A percentile compares a stretch with the other conserved stretches of the same genome.
Evolutionary conservation across 2,888 invertebrate genomes (phyloP).

Genomic region (Aspidiotus rigidus): DNA sequence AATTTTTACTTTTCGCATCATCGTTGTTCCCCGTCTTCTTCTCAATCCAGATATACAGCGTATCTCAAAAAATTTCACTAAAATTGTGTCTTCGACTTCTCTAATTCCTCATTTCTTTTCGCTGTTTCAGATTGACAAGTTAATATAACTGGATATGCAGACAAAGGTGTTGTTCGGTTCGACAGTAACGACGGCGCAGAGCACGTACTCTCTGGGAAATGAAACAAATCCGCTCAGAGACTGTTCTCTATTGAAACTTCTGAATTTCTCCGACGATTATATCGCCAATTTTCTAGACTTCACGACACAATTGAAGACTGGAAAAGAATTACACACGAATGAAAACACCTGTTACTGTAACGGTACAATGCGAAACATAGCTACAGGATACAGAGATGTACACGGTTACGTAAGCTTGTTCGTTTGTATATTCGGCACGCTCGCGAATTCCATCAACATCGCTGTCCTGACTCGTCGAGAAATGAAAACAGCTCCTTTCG

Average conservation of each 20-base stretch:
- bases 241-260: not conserved
- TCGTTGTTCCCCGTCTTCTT: too few relatives aligned
- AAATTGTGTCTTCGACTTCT: too few relatives aligned
- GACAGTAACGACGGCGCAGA: too few relatives aligned
- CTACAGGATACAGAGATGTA: conserved; percentile 54
- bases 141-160: too few relatives aligned
- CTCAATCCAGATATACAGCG: too few relatives aligned
- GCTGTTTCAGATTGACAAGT: too few relatives aligned
- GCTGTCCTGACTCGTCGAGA: conserved; percentile 74
- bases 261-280: not conserved
- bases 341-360: conserved; percentile 34
- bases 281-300: not conserved
- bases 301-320: not conserved
- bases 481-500: conserved; percentile 73
- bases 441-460: conserved; percentile 78
- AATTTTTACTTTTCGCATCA: too few relatives aligned
- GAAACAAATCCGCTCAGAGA: not conserved
- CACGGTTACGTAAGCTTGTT: conserved; percentile 76
- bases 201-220: too few relatives aligned
- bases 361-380: conserved; percentile 48
- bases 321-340: not conserved
- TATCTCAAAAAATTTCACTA: too few relatives aligned
- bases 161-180: too few relatives aligned
- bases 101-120: too few relatives aligned
- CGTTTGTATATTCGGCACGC: conserved; percentile 76